phyloP scores from a whole-genome alignment of 2,797 vertebrate species.

The Simalia tracyae region DNA sequence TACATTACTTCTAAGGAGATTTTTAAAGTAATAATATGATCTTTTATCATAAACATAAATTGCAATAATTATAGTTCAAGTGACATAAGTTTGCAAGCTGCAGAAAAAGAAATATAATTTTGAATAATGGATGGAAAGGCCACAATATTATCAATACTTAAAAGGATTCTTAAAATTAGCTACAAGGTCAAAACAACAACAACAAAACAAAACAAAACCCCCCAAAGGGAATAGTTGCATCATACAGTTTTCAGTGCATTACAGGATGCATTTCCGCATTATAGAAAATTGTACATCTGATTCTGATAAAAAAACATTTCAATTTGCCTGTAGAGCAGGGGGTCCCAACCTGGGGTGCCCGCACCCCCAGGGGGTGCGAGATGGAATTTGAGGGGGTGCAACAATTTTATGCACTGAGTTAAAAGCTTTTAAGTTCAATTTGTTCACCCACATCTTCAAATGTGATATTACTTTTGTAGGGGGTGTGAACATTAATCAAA shows the following conservation, averaged over 20 bases:
- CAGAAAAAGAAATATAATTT: not conserved
- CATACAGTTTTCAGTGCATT: not conserved
- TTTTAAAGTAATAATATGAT: not conserved
- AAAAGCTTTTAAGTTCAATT: too few relatives aligned
- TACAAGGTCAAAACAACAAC: not conserved
- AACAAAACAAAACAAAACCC: too few relatives aligned
- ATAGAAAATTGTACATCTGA: not conserved
- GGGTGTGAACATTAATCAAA: too few relatives aligned
- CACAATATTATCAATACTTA: not conserved
- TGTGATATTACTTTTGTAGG: too few relatives aligned
- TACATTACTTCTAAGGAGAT: not conserved
- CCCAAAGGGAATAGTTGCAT: not conserved
- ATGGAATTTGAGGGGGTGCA: too few relatives aligned
- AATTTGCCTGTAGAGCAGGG: not conserved
- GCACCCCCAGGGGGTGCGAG: too few relatives aligned
- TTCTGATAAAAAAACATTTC: not conserved
- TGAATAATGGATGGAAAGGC: not conserved
- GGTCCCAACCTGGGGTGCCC: too few relatives aligned
- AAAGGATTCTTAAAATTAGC: not conserved
- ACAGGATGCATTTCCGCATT: not conserved
- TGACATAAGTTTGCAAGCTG: not conserved
- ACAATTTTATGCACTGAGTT: too few relatives aligned
- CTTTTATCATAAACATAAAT: not conserved
- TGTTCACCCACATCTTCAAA: too few relatives aligned
- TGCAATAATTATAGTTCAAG: not conserved